These are phyloP conservation scores for Plotosus lineatus DNA, from an alignment of 2,113 vertebrate genomes.

Conservation along the genomic window DNA sequence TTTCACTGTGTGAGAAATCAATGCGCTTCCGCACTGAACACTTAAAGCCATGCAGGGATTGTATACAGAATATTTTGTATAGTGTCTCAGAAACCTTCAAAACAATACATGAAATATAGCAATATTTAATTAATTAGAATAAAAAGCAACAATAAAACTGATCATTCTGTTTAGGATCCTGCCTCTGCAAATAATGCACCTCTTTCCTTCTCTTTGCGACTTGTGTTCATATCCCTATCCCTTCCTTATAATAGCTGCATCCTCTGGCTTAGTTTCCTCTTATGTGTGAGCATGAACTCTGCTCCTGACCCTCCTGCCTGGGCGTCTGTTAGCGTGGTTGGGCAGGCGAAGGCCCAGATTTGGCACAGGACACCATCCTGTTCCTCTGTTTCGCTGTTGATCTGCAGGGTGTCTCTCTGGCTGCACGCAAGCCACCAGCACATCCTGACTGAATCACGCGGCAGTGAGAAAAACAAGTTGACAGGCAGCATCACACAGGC, in stretches of 20 bases:
- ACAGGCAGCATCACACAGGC: slow-evolving; percentile 17
- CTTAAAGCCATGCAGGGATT: neutral
- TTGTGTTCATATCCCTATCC: slow-evolving; percentile 34
- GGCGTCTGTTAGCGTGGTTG: slow-evolving; percentile 23
- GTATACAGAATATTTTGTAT: neutral
- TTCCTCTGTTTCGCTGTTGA: slow-evolving; percentile 50
- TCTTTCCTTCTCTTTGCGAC: slow-evolving; percentile 14
- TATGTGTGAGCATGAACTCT: slow-evolving; percentile 39
- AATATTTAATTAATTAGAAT: neutral
- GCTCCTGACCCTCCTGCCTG: slow-evolving; percentile 45
- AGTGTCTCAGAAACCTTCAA: neutral
- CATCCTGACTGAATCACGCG: slow-evolving; percentile 49
- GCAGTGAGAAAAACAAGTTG: slow-evolving; percentile 37
- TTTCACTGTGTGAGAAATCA: neutral
- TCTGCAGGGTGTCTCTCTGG: slow-evolving; percentile 51
- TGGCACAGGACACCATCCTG: slow-evolving; percentile 48
- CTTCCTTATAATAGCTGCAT: slow-evolving; percentile 39
- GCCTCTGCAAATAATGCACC: neutral
- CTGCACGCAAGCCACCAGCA: slow-evolving; percentile 48
- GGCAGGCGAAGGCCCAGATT: slow-evolving; percentile 33
- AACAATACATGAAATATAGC: neutral
- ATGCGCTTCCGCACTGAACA: neutral
- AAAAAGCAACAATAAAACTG: neutral
- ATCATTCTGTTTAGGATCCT: neutral
- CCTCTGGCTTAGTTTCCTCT: slow-evolving; percentile 44